Evolutionary conservation across 2,888 invertebrate genomes (phyloP).

Genomic region (Epicampocera succincta): DNA sequence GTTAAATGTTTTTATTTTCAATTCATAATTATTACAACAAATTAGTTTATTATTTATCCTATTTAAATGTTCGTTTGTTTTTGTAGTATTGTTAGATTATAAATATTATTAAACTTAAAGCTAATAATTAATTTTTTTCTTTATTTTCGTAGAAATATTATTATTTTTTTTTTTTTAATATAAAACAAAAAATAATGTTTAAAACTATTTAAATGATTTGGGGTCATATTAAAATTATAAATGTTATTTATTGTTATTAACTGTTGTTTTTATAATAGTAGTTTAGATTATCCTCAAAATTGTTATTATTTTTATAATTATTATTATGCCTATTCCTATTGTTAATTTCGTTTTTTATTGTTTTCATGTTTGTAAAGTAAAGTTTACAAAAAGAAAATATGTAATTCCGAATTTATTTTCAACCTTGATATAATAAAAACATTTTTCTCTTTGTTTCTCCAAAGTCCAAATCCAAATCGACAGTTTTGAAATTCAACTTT

Average conservation of each 20-base stretch:
- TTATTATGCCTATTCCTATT: not conserved
- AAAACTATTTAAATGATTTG: slow-evolving; percentile 61
- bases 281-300: not conserved
- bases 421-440: slow-evolving; percentile 36
- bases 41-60: slow-evolving; percentile 47
- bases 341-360: slow-evolving; percentile 24
- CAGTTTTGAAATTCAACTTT: not conserved
- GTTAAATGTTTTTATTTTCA: slow-evolving; percentile 40
- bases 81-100: slow-evolving; percentile 15
- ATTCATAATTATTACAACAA: slow-evolving; percentile 67
- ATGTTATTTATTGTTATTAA: not conserved
- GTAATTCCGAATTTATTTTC: not conserved
- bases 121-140: slow-evolving; percentile 51
- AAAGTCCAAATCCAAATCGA: slow-evolving; percentile 31
- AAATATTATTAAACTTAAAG: slow-evolving; percentile 48
- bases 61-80: slow-evolving; percentile 37
- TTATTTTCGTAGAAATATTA: slow-evolving; percentile 20
- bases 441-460: no score
- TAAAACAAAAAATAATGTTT: slow-evolving; percentile 12
- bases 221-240: no score
- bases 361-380: slow-evolving; percentile 46
- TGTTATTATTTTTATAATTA: not conserved
- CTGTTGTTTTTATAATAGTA: not conserved
- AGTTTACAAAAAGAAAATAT: slow-evolving; percentile 27
- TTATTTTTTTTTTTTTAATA: slow-evolving; percentile 36